Conservation (phyloP, 1,140 invertebrate species). For the Drosophila punjabiensis region DNA sequence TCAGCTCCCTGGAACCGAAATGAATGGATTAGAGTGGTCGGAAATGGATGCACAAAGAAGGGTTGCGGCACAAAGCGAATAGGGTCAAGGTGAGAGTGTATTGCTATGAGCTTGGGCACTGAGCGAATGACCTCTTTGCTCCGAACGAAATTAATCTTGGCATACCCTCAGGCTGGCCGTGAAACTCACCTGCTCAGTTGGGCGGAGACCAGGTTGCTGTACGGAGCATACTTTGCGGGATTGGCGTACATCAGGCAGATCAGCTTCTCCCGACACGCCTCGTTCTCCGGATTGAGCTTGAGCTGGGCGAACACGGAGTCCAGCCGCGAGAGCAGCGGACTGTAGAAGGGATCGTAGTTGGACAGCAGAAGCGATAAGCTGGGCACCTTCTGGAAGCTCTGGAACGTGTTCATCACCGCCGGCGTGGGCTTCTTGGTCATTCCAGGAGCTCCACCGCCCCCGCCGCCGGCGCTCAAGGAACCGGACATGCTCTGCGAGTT, state of each 20-base stretch:
- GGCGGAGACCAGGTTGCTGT: slow-evolving; percentile 94
- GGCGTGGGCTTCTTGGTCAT: slow-evolving; percentile 71
- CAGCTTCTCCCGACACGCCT: slow-evolving; percentile 91
- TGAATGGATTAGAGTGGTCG: background rate
- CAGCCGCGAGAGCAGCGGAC: slow-evolving; percentile 91
- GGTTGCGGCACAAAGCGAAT: background rate
- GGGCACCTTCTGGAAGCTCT: slow-evolving; percentile 94
- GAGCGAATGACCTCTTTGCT: slow-evolving; percentile 1
- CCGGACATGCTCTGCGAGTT: slow-evolving; percentile 76
- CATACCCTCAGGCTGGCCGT: slow-evolving; percentile 46
- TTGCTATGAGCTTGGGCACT: background rate
- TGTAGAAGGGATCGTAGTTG: slow-evolving; percentile 95
- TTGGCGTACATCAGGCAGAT: slow-evolving; percentile 94
- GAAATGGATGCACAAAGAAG: slow-evolving; percentile 3
- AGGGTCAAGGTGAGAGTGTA: background rate
- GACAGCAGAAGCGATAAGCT: slow-evolving; percentile 92
- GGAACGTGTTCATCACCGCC: slow-evolving; percentile 85
- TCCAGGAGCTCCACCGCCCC: slow-evolving; percentile 57
- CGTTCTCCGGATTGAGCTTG: slow-evolving; percentile 87
- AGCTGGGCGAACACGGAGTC: slow-evolving; percentile 93
- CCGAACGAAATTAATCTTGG: slow-evolving; percentile 3
- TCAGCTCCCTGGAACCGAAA: slow-evolving; percentile 89
- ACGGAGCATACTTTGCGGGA: slow-evolving; percentile 93
- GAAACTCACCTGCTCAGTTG: slow-evolving; percentile 91
- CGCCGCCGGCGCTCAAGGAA: slow-evolving; percentile 44